Evolutionary conservation across 2,113 vertebrate genomes (phyloP).

Genomic region (Cavia aperea): DNA sequence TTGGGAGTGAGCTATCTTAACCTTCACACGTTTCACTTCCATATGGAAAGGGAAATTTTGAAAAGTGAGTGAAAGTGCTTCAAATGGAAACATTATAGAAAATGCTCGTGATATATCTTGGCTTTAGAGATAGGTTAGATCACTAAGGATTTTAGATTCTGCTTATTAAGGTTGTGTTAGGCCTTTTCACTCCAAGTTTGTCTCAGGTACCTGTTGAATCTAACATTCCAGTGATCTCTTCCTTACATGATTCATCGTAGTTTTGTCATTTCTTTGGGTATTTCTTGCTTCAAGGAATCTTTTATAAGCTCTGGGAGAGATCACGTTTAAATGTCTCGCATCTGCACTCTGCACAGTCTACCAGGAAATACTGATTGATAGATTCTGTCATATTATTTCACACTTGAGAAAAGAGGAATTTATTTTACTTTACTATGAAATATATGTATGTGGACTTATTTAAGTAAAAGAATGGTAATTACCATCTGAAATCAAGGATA

Average conservation of each 20-base stretch:
- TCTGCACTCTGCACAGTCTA: neutral
- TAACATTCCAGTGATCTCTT: neutral
- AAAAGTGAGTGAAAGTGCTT: neutral
- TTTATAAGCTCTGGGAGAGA: neutral
- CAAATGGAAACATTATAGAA: neutral
- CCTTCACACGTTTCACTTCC: neutral
- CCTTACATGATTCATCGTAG: neutral
- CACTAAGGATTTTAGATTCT: constrained; percentile 23
- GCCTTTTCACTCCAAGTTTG: neutral
- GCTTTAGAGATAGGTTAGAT: neutral
- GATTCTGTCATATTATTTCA: constrained; percentile 47
- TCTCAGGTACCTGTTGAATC: neutral
- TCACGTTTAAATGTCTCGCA: constrained; percentile 14
- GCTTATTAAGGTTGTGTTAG: neutral
- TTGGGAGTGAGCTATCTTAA: neutral
- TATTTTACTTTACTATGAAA: neutral
- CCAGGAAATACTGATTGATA: constrained; percentile 47
- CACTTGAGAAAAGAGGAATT: constrained; percentile 38
- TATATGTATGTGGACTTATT: neutral
- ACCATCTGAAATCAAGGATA: neutral
- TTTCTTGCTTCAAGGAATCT: constrained; percentile 42
- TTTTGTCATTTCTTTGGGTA: constrained; percentile 1
- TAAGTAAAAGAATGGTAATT: constrained; percentile 11
- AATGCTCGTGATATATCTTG: neutral
- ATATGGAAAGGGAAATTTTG: neutral